Evolutionary conservation across 92 coral and sea anemone species (phyloP), one percentile per base, ranked within the genome.

Genomic region (Pocillopora grandis): DNA sequence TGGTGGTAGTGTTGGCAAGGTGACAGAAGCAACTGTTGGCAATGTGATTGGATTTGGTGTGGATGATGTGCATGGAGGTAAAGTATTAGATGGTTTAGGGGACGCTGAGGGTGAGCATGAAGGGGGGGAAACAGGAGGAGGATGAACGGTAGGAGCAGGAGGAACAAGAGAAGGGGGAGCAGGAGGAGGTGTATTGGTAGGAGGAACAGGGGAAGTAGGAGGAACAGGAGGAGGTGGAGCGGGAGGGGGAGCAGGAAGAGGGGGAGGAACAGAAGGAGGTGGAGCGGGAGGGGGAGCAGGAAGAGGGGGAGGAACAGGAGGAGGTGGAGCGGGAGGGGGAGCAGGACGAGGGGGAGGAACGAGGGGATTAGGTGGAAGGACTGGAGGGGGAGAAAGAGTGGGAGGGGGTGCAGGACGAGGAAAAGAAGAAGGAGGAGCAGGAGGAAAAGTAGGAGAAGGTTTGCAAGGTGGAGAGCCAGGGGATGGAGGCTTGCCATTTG

Each of bases 31-130:
- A 12, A 58, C 66, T 10, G 55, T 27, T 9, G 80, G 68, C 1
- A 62, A 72, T 62, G 11, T 61, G 19, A 80, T 59, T 19, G 74
- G 56, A 69, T 48, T 13, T 21, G 35, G 70, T 1, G 71, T 56
- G 1, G 58, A 66, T 56, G 85, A 73, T 57, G 20, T 4, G 48
- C 86, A 83, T 37, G 72, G 80, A 72, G 72, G 86, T 73, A 57
- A 56, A n/a, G 55, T 66, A 10, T 31, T n/a, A 18, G 85, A 65
- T 61, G 10, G 19, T 2, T 31, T 66, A 33, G 80, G 31, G 49
- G 15, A 66, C 2, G 67, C 69, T 48, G 75, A 61, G 20, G 73
- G 83, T 37, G 74, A 20, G 17, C 80, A 75, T 13, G 87, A 35
- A 11, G 76, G 76, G 10, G 76, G 76, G 13, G 62, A 11, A 23